phyloP scores from a whole-genome alignment of 2,113 vertebrate genomes.

The Tautogolabrus adspersus region DNA sequence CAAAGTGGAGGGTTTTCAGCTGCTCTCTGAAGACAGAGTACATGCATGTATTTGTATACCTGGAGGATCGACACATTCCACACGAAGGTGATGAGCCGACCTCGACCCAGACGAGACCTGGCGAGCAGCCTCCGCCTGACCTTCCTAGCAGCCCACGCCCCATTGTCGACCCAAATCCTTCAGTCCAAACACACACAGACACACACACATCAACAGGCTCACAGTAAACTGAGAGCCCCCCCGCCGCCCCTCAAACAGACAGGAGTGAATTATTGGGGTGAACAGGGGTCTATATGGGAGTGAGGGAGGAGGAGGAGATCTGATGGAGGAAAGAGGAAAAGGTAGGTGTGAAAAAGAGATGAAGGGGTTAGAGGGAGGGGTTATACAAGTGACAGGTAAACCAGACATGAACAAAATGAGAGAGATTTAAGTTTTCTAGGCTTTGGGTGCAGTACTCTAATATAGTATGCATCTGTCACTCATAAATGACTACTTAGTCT shows the following conservation, averaged over 20 bases:
- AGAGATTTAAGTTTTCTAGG: no score
- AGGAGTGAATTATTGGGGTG: conserved; percentile 59
- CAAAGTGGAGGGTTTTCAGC: conserved; percentile 1
- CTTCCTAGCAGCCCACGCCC: conserved; percentile 8
- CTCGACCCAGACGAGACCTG: conserved; percentile 56
- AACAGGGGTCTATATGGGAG: conserved; percentile 15
- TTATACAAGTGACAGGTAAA: background rate
- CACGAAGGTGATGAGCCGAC: conserved; percentile 64
- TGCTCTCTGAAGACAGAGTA: background rate
- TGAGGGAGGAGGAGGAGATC: background rate
- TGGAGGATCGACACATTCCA: conserved; percentile 68
- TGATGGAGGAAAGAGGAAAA: background rate
- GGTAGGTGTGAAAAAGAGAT: background rate
- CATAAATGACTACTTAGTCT: no score
- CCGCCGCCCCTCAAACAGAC: conserved; percentile 15
- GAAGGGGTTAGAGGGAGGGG: background rate
- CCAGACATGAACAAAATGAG: background rate
- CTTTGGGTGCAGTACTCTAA: background rate
- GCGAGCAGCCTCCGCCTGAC: conserved; percentile 19
- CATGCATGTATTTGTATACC: conserved; percentile 27
- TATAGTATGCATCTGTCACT: background rate
- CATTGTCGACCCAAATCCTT: conserved; percentile 1
- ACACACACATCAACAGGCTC: conserved; percentile 21
- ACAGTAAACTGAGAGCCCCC: conserved; percentile 49
- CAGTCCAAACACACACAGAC: conserved; percentile 1